These are phyloP conservation scores for Lamproptera curius DNA, from an alignment of 2,888 invertebrate genomes.

Conservation along the genomic window DNA sequence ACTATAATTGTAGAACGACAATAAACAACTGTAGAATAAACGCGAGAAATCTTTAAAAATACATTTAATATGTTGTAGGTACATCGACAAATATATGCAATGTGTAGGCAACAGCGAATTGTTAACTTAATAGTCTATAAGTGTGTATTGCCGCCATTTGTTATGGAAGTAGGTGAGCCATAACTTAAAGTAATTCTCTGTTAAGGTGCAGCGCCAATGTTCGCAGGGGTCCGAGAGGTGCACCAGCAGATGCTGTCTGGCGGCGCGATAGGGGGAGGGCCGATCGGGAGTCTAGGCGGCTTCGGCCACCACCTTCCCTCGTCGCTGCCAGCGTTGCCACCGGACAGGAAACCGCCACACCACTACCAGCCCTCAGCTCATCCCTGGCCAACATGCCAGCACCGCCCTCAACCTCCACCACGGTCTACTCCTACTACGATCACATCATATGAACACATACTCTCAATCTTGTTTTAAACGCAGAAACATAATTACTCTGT, in stretches of 20 bases:
- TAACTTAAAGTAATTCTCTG: slow-evolving; percentile 9
- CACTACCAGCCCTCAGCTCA: slow-evolving; percentile 71
- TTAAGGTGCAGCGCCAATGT: slow-evolving; percentile 59
- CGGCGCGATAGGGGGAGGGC: slow-evolving; percentile 39
- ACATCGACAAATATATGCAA: no score
- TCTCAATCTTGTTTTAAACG: background rate
- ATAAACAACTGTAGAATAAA: no score
- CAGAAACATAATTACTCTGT: background rate
- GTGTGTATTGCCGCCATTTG: no score
- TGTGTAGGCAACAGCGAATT: no score
- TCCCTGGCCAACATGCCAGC: slow-evolving; percentile 43
- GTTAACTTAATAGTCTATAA: no score
- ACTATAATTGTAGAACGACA: no score
- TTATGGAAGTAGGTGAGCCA: no score
- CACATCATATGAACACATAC: slow-evolving; percentile 29
- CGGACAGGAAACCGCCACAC: slow-evolving; percentile 79
- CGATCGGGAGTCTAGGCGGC: slow-evolving; percentile 53
- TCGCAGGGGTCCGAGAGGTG: slow-evolving; percentile 61
- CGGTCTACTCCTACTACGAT: slow-evolving; percentile 58
- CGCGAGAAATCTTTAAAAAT: no score
- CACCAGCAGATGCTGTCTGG: slow-evolving; percentile 66
- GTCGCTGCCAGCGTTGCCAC: slow-evolving; percentile 61
- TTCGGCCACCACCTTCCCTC: slow-evolving; percentile 53
- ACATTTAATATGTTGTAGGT: no score
- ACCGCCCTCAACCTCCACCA: slow-evolving; percentile 57